phyloP scores from a whole-genome alignment of 37 sponge, comb jelly and placozoan species.

The Cladorhizidae sp. region DNA sequence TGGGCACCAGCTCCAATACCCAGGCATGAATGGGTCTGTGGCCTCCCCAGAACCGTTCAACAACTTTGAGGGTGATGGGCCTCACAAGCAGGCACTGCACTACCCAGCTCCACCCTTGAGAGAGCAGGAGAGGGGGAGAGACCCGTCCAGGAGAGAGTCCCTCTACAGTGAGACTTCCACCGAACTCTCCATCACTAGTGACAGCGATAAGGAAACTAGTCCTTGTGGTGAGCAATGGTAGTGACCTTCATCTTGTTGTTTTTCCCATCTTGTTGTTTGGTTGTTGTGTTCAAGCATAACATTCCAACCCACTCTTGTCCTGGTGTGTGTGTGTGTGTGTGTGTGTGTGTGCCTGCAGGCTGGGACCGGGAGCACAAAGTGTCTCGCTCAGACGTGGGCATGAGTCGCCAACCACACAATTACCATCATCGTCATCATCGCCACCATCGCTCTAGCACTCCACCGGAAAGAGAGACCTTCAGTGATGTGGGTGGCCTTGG shows the following conservation, averaged over 20 bases:
- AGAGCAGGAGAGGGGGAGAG: slow-evolving; percentile 1
- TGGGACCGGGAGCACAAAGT: slow-evolving; percentile 36
- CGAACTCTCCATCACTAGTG: slow-evolving; percentile 24
- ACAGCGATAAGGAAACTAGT: slow-evolving; percentile 12
- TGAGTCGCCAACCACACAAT: not conserved
- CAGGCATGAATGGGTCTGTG: not conserved
- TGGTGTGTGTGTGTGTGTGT: slow-evolving; percentile 47
- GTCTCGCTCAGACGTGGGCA: slow-evolving; percentile 21
- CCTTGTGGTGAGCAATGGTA: not conserved
- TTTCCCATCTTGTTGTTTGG: not conserved
- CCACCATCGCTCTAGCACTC: not conserved
- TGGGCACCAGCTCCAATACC: not conserved
- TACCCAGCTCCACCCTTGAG: not conserved
- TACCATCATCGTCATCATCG: no score
- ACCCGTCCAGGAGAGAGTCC: slow-evolving; percentile 24
- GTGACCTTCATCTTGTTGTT: no score
- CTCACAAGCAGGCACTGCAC: slow-evolving; percentile 20
- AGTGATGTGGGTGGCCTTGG: slow-evolving; percentile 31
- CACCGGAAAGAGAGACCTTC: slow-evolving; percentile 16
- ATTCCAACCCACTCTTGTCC: no score
- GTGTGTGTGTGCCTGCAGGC: slow-evolving; percentile 26
- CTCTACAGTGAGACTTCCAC: slow-evolving; percentile 57
- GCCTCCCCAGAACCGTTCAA: slow-evolving; percentile 17
- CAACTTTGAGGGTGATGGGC: slow-evolving; percentile 21
- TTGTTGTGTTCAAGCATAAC: not conserved